These are phyloP conservation scores for Passer domesticus DNA, from an alignment of 2,113 vertebrate genomes.

Conservation along the genomic window DNA sequence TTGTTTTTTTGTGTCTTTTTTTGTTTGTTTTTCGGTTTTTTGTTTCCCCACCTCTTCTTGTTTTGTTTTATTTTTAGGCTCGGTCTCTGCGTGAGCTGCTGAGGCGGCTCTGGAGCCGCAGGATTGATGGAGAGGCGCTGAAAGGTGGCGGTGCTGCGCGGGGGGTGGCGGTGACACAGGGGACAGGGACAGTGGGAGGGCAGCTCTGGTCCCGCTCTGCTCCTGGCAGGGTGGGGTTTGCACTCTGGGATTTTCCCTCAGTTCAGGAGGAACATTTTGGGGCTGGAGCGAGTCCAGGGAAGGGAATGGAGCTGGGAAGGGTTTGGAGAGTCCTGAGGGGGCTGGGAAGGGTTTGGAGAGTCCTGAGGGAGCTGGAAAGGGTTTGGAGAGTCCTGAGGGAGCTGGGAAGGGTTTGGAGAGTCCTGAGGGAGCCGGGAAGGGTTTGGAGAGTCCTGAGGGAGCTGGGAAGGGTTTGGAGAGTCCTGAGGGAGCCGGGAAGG, in stretches of 20 bases:
- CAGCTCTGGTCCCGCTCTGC: neutral
- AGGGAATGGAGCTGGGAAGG: neutral
- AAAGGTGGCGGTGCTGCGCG: neutral
- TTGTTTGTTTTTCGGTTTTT: too few species aligned
- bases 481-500: neutral
- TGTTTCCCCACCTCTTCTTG: neutral
- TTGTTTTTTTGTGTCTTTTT: too few species aligned
- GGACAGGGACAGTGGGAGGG: neutral
- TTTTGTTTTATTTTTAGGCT: constrained; percentile 37
- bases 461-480: neutral
- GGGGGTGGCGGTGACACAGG: neutral
- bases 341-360: too few species aligned
- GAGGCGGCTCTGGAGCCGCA: neutral
- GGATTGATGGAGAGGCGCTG: neutral
- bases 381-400: neutral
- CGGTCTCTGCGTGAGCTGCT: neutral
- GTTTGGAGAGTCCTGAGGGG: neutral
- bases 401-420: too few species aligned
- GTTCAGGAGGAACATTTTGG: neutral
- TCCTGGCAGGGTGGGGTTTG: neutral
- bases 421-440: neutral
- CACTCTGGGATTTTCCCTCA: neutral
- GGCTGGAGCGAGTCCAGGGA: neutral
- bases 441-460: too few species aligned
- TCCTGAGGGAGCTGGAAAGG: too few species aligned